These are phyloP conservation scores for Heliconius cydno DNA, from an alignment of 2,888 invertebrate species.

Conservation along the genomic window DNA sequence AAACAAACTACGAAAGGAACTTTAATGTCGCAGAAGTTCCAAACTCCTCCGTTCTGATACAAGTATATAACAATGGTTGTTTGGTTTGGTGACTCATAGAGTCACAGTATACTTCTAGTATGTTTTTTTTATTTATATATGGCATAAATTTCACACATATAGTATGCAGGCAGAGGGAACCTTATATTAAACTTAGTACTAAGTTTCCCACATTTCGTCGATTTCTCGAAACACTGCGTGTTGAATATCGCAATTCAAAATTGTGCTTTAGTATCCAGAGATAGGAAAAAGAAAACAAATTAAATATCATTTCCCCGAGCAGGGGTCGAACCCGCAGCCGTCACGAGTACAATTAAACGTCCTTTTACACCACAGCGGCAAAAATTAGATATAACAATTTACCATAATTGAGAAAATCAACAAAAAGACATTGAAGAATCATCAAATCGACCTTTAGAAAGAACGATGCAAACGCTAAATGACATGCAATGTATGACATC, in stretches of 20 bases:
- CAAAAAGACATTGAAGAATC: neutral
- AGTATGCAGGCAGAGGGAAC: neutral
- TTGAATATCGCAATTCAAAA: too few relatives aligned
- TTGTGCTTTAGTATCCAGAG: too few relatives aligned
- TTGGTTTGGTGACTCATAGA: neutral
- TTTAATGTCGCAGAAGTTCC: neutral
- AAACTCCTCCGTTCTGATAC: neutral
- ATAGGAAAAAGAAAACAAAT: too few relatives aligned
- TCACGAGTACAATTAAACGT: too few relatives aligned
- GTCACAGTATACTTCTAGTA: neutral
- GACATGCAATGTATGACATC: slow-evolving; percentile 38
- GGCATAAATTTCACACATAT: neutral
- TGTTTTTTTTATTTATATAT: neutral
- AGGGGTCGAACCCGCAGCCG: neutral
- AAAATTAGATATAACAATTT: neutral
- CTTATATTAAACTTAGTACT: too few relatives aligned
- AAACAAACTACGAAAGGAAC: neutral
- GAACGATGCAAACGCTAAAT: slow-evolving; percentile 37
- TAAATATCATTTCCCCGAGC: too few relatives aligned
- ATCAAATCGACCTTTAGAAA: slow-evolving; percentile 4
- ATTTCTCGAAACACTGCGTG: too few relatives aligned
- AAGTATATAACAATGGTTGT: neutral
- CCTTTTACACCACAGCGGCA: too few relatives aligned
- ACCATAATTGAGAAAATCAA: neutral
- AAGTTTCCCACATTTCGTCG: too few relatives aligned